Base-by-base conservation (phyloP, 2,888 invertebrate species). In the Luperina testacea region DNA sequence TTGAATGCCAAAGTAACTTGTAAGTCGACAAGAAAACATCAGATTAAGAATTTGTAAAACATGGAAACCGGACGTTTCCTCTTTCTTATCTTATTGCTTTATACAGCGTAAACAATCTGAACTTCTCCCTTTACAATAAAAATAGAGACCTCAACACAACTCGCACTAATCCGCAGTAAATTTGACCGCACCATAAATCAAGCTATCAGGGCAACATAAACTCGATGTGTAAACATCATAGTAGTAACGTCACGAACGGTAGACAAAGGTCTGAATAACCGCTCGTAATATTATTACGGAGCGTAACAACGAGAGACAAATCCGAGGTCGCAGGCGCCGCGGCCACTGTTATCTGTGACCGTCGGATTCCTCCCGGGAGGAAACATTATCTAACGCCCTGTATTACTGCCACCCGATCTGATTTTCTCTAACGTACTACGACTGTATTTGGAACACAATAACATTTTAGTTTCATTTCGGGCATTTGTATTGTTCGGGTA, bases 361-460 rank as follows among this genome's bases (percentile, higher is more conserved):
- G 89, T 88, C 85, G 92, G 90, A 92, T 90, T 91, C 86, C 90
- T 91, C 94, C 92, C 92, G 80, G 82, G 92, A 92, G 94, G 92
- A 92, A 93, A 92, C 93, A 93, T 94, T 95, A 94, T 94, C 94
- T 92, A 90, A 90, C 91, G 87, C 91, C 91, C 92, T 89, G 92
- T 93, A 92, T 92, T 92, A 92, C 92, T 88, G 90, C 89, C 91
- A 87, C 90, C 90, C 92, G 92, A 93, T 94, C 93, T 92, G 94
- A 93, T 94, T 92, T 89, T 88, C 90, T 89, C 85, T 90, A 91
- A 92, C 90, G 85, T 91, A 90, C 89, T 91, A 88, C 90, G 85
- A 91, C 91, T 89, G 90, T 92, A 92, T 93, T 92, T 91, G 91
- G 89, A 89, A 92, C 90, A 93, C 91, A 93, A 92, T 92, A 92